Evolutionary conservation across 2,797 vertebrate species (phyloP).

Genomic region (Squalus acanthias): DNA sequence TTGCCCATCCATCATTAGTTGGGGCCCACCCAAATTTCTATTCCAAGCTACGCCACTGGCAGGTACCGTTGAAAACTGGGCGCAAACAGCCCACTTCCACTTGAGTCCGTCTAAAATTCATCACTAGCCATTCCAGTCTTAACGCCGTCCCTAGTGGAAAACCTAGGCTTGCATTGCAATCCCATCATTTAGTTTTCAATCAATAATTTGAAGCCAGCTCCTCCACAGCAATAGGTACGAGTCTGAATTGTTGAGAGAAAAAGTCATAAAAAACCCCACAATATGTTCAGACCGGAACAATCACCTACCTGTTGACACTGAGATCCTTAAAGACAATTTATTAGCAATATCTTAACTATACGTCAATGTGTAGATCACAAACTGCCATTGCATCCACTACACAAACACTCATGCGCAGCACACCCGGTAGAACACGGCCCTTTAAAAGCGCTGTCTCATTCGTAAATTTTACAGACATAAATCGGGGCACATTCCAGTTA

Average conservation of each 20-base stretch:
- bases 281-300: background rate
- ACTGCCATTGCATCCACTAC: background rate
- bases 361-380: background rate
- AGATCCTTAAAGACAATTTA: background rate
- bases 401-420: background rate
- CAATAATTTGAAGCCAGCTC: background rate
- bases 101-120: background rate
- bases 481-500: background rate
- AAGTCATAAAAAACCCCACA: background rate
- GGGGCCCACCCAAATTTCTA: background rate
- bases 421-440: background rate
- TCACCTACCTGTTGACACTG: background rate
- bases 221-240: background rate
- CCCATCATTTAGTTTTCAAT: background rate
- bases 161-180: background rate
- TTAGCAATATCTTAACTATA: background rate
- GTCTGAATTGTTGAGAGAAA: background rate
- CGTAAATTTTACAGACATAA: background rate
- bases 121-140: background rate
- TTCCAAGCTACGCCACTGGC: background rate
- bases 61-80: background rate
- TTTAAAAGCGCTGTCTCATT: background rate
- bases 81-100: background rate
- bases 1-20: background rate
- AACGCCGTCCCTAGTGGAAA: background rate